Evolutionary conservation across 2,797 vertebrate genomes (phyloP), one percentile per base, ranked within the genome.

Genomic region (Peromyscus attwateri): DNA sequence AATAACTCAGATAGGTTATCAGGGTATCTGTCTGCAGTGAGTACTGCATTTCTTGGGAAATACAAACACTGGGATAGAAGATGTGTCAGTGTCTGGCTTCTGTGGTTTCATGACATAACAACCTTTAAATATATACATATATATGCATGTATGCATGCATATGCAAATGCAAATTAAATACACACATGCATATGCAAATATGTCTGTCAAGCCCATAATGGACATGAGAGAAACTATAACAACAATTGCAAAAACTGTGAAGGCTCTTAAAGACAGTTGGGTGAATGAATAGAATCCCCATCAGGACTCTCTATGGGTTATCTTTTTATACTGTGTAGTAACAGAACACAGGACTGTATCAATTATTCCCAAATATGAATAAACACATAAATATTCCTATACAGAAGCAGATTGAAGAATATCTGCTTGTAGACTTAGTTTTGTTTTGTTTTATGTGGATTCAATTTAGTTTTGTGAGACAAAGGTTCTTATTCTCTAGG

Each of bases 61-160:
- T 52, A 70, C 3, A 95, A 92, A 84, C n/a, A 87, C 87, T 88
- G 27, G 82, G 6, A 81, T 89, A 81, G 9, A 60, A 77, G 62
- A 79, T 77, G 9, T 64, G 62, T 68, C 31, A 40, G 25, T 60
- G 37, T 31, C 40, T 7, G 29, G 3, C 29, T 76, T 92, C 75
- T 87, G 17, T 83, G 37, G 70, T 52, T 83, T 95, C 43, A 43
- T 52, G 29, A 60, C 19, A 80, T 52, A 77, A 76, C 37, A 92
- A 81, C 6, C 17, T 90, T 76, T 75, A 16, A 55, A 55, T 55
- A 55, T 1, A 55, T 16, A 75, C 25, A 6, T 37, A 21, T 1
- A 68, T 29, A 6, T 37, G 8, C 1, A 68, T 49, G 49, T 49
- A n/a, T 52, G 11, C 29, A 75, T n/a, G 2, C 37, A 9, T 71